These are phyloP conservation scores for Myocastor coypus DNA, from an alignment of 2,113 vertebrate species.

Conservation along the genomic window DNA sequence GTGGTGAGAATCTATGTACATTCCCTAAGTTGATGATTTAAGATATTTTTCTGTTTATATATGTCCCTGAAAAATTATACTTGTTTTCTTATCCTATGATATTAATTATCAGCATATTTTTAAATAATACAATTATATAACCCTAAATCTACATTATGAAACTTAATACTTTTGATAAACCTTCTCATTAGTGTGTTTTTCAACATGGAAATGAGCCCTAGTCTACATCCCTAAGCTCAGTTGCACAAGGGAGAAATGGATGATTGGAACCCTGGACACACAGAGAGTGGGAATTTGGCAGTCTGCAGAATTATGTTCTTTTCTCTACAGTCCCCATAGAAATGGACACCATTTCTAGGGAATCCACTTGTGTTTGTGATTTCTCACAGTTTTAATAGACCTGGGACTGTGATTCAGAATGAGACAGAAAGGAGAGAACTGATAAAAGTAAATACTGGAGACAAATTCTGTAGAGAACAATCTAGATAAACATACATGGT, in stretches of 20 bases:
- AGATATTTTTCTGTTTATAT: conserved; percentile 7
- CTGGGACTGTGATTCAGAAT: not conserved
- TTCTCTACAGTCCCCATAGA: not conserved
- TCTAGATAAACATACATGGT: not conserved
- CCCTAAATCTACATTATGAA: not conserved
- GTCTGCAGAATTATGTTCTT: not conserved
- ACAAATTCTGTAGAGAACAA: not conserved
- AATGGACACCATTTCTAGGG: not conserved
- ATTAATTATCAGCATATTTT: not conserved
- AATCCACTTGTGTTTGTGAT: not conserved
- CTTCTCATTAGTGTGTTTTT: not conserved
- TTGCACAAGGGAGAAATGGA: not conserved
- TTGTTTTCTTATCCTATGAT: not conserved
- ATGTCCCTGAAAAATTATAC: not conserved
- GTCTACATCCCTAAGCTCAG: not conserved
- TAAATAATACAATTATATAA: not conserved
- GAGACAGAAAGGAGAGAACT: not conserved
- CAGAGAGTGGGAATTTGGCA: not conserved
- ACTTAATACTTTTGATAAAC: not conserved
- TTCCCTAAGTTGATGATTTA: not conserved
- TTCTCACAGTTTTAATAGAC: not conserved
- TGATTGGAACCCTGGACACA: not conserved
- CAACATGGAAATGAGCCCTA: not conserved
- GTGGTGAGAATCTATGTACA: not conserved
- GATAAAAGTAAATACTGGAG: not conserved